Evolutionary conservation across 2,797 vertebrate genomes (phyloP).

Genomic region (Carcharodon carcharias): DNA sequence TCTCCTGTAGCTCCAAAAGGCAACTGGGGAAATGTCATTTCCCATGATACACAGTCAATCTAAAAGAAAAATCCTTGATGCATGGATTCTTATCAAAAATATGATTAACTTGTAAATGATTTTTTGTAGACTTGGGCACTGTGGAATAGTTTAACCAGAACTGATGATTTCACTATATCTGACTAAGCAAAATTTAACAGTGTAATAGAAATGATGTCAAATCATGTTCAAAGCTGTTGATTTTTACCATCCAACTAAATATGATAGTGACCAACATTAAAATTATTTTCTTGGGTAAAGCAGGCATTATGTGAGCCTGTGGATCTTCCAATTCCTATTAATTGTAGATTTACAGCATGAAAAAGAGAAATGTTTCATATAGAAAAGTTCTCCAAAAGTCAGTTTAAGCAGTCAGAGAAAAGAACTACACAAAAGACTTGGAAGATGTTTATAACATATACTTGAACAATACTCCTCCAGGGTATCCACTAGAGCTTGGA

Average conservation of each 20-base stretch:
- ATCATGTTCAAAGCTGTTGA: background rate
- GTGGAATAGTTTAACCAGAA: background rate
- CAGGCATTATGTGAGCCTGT: background rate
- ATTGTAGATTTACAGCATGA: background rate
- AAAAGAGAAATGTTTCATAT: background rate
- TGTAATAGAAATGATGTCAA: background rate
- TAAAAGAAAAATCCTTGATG: background rate
- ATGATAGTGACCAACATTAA: background rate
- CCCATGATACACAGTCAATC: background rate
- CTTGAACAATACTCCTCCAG: background rate
- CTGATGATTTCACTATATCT: background rate
- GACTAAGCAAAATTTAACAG: background rate
- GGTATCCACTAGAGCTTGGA: background rate
- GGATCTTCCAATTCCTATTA: background rate
- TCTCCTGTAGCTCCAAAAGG: background rate
- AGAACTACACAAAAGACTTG: background rate
- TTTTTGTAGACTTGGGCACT: background rate
- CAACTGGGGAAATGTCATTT: background rate
- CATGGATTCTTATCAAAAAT: constrained; percentile 6
- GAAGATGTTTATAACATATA: background rate
- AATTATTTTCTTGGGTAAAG: background rate
- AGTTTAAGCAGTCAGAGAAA: background rate
- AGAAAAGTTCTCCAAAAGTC: background rate
- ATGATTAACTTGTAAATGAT: background rate
- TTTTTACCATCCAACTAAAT: background rate